Conservation (phyloP, 1,140 invertebrate species). For the Sycophaga agraensis region DNA sequence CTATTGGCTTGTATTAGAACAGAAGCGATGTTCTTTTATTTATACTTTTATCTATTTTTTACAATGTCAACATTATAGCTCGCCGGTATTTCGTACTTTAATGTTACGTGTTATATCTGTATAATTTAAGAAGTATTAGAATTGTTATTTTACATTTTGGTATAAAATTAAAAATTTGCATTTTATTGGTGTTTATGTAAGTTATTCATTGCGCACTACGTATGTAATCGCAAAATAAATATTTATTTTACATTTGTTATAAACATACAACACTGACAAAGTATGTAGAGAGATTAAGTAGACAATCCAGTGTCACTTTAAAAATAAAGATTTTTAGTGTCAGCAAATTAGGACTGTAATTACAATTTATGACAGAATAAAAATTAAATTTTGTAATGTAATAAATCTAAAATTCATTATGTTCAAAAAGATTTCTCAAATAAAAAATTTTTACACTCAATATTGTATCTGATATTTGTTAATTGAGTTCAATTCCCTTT, state of each 20-base stretch:
- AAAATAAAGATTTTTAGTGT: too few relatives aligned
- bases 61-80: not conserved
- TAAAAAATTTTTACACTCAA: too few relatives aligned
- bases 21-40: not conserved
- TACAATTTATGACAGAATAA: not conserved
- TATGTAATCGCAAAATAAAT: constrained; percentile 3
- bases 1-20: not conserved
- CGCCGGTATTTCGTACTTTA: not conserved
- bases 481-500: too few relatives aligned
- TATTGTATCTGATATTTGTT: too few relatives aligned
- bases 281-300: not conserved
- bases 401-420: not conserved
- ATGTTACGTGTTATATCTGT: not conserved
- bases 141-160: not conserved
- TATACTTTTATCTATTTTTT: not conserved
- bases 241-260: not conserved
- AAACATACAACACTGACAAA: not conserved
- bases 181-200: constrained; percentile 6
- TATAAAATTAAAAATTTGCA: constrained; percentile 14
- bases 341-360: too few relatives aligned
- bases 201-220: constrained; percentile 5
- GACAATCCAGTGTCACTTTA: not conserved
- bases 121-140: not conserved
- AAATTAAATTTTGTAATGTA: not conserved
- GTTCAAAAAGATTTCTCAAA: too few relatives aligned